Percentiles rank a stretch among this genome's conserved stretches.
Evolutionary conservation across 2,797 vertebrate genomes (phyloP).

Genomic region (Peromyscus eremicus): DNA sequence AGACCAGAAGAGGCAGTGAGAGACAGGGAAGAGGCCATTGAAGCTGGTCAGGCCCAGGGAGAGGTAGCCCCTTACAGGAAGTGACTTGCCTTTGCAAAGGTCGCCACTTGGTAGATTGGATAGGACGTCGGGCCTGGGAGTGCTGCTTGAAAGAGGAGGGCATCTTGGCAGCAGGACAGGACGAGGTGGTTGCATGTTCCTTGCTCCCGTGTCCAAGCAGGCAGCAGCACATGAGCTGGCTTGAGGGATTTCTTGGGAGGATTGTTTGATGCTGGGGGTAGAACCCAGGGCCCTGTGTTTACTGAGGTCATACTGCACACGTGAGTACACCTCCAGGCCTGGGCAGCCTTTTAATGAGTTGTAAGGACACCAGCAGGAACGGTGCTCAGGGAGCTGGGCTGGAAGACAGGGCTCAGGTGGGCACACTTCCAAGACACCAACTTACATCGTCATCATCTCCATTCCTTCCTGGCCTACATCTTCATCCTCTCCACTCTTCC

Average conservation of each 20-base stretch:
- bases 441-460: neutral
- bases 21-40: neutral
- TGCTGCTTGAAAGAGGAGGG: neutral
- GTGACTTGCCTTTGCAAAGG: neutral
- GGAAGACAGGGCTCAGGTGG: neutral
- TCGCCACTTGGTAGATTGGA: neutral
- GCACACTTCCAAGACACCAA: neutral
- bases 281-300: neutral
- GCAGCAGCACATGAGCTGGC: neutral
- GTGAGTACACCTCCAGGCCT: neutral
- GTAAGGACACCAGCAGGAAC: neutral
- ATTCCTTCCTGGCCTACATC: rapidly evolving
- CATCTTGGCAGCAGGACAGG: neutral
- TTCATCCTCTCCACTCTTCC: neutral
- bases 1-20: neutral
- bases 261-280: neutral
- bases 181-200: neutral
- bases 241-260: neutral
- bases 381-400: neutral
- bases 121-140: neutral
- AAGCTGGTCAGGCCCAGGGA: neutral
- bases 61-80: neutral
- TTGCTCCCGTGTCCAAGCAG: neutral
- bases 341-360: neutral
- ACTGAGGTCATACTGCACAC: neutral